Percentiles rank a stretch among this genome's conserved stretches.
Conservation (phyloP, 2,888 invertebrate species). For the Volucella bombylans region DNA sequence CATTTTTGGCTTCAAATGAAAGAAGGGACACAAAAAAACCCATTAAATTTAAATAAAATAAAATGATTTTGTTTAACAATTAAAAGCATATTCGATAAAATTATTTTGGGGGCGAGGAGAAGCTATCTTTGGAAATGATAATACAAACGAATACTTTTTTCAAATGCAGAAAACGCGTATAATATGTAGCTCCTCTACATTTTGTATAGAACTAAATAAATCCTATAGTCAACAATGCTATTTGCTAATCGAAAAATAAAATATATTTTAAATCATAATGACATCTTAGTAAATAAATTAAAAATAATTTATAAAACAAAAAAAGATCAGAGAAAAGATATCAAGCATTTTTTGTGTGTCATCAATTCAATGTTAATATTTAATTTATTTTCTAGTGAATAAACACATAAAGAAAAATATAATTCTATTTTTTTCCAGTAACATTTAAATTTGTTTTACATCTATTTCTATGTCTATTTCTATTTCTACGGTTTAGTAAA, state of each 20-base stretch:
- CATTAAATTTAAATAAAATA: background rate
- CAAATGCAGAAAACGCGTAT: no score
- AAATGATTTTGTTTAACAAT: constrained; percentile 2
- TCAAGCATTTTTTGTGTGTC: constrained; percentile 20
- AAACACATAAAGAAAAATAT: constrained; percentile 65
- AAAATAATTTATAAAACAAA: no score
- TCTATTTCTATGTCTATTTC: constrained; percentile 57
- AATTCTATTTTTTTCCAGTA: constrained; percentile 58
- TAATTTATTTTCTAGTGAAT: constrained; percentile 40
- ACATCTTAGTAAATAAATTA: constrained; percentile 1
- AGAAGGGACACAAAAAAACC: constrained; percentile 13
- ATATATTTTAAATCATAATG: background rate
- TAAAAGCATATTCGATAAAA: constrained; percentile 13
- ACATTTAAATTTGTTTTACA: constrained; percentile 50
- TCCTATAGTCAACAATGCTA: constrained; percentile 7
- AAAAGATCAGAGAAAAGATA: background rate
- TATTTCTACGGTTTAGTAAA: constrained; percentile 63
- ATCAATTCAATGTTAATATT: constrained; percentile 19
- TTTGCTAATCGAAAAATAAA: constrained; percentile 23
- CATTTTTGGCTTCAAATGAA: constrained; percentile 41
- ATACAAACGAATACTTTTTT: constrained; percentile 5
- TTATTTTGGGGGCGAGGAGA: background rate
- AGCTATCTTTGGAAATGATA: constrained; percentile 41
- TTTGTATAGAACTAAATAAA: constrained; percentile 10
- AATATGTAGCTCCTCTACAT: constrained; percentile 6